These are phyloP conservation scores for Drosophila nigromelanica DNA, from an alignment of 1,140 invertebrate genomes.

Conservation along the genomic window DNA sequence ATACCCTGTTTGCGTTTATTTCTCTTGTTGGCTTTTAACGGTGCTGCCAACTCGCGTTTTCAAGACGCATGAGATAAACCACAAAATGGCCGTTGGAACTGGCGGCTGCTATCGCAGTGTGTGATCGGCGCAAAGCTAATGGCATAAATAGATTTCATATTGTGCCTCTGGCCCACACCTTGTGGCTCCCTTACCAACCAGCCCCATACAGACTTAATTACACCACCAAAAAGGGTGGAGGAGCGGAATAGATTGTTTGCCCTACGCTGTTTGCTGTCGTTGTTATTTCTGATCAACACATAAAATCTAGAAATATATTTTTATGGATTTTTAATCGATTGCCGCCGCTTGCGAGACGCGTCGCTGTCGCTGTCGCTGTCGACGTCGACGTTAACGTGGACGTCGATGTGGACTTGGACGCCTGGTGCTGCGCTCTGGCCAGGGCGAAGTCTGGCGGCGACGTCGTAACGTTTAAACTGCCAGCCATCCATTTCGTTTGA, in stretches of 20 bases:
- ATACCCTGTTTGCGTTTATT: not conserved
- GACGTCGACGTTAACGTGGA: constrained; percentile 24
- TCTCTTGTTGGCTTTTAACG: not conserved
- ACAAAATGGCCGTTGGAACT: constrained; percentile 52
- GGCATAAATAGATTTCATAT: constrained; percentile 82
- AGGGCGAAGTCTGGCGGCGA: constrained; percentile 6
- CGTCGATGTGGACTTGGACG: not conserved
- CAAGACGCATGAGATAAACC: constrained; percentile 49
- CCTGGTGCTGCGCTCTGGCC: constrained; percentile 37
- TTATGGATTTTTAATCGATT: constrained; percentile 83
- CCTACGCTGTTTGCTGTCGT: constrained; percentile 3
- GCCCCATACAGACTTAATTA: constrained; percentile 66
- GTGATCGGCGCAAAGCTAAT: constrained; percentile 78
- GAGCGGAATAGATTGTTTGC: constrained; percentile 6
- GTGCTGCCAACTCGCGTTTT: constrained; percentile 5
- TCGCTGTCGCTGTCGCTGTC: not conserved
- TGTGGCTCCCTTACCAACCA: not conserved
- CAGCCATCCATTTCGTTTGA: constrained; percentile 57
- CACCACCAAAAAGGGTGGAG: constrained; percentile 27
- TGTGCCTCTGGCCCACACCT: constrained; percentile 21
- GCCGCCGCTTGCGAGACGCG: constrained; percentile 52
- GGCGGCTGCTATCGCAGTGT: constrained; percentile 46
- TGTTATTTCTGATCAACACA: constrained; percentile 69
- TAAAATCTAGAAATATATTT: constrained; percentile 83
- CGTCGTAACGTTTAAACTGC: constrained; percentile 36